Conservation (phyloP, 2,797 vertebrate genomes). For the Myripristis jacobus region DNA sequence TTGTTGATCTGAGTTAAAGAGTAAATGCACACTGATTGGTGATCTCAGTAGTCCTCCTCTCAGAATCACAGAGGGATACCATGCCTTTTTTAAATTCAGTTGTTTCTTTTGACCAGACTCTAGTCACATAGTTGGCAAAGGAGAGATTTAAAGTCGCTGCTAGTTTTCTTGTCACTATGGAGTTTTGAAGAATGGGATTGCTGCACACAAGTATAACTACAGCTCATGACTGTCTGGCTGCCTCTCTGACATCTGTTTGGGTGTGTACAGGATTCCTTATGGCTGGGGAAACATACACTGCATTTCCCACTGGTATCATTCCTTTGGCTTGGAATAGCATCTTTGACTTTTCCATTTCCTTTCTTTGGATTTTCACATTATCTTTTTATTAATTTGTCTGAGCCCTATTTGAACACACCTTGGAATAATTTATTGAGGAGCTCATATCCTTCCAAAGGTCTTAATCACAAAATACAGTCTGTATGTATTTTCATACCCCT, state of each 20-base stretch:
- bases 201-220: too few species aligned
- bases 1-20: background rate
- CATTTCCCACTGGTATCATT: constrained; percentile 19
- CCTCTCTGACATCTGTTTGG: constrained; percentile 30
- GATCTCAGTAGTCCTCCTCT: too few species aligned
- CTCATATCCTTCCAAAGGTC: background rate
- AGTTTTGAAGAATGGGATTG: too few species aligned
- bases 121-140: background rate
- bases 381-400: background rate
- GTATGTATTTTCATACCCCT: background rate
- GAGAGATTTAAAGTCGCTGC: background rate
- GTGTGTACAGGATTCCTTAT: background rate
- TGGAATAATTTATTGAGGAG: constrained; percentile 16
- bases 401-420: background rate
- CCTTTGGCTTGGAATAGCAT: background rate
- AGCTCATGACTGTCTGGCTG: constrained; percentile 10
- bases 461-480: background rate
- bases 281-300: constrained; percentile 3
- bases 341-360: background rate
- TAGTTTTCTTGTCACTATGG: background rate
- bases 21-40: background rate
- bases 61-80: too few species aligned
- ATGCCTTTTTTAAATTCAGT: too few species aligned
- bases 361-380: background rate
- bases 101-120: too few species aligned